A percentile compares a stretch with the other conserved stretches of the same genome.
phyloP scores from a whole-genome alignment of 23 tunicate genomes.

The Styela clava region DNA sequence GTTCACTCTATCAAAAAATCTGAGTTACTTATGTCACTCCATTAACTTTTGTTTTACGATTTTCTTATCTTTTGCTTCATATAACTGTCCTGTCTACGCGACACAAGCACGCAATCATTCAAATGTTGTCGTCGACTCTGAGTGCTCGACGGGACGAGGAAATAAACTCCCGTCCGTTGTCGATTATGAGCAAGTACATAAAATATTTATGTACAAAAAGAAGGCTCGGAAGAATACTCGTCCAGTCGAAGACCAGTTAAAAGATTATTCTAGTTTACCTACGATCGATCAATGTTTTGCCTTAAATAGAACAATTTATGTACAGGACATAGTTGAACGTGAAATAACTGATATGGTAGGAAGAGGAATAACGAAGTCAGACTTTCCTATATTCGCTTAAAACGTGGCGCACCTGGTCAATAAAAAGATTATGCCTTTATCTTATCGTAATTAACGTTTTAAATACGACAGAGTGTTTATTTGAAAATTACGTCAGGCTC shows the following conservation, averaged over 20 bases:
- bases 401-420: neutral
- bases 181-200: neutral
- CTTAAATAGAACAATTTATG: neutral
- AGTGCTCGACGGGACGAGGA: neutral
- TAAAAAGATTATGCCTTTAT: neutral
- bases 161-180: neutral
- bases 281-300: no score
- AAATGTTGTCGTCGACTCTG: neutral
- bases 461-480: neutral
- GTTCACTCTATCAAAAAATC: no score
- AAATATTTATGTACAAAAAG: neutral
- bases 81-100: neutral
- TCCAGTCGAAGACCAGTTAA: no score
- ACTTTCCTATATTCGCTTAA: neutral
- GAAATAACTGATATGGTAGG: neutral
- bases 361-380: neutral
- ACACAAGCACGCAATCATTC: neutral
- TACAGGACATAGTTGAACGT: neutral
- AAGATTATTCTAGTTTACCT: no score
- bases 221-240: no score
- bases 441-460: neutral
- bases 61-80: neutral
- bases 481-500: neutral
- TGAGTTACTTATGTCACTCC: no score
- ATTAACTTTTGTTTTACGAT: no score